These are phyloP conservation scores for Ceraclea dissimilis DNA, from an alignment of 2,888 invertebrate genomes.

Conservation along the genomic window DNA sequence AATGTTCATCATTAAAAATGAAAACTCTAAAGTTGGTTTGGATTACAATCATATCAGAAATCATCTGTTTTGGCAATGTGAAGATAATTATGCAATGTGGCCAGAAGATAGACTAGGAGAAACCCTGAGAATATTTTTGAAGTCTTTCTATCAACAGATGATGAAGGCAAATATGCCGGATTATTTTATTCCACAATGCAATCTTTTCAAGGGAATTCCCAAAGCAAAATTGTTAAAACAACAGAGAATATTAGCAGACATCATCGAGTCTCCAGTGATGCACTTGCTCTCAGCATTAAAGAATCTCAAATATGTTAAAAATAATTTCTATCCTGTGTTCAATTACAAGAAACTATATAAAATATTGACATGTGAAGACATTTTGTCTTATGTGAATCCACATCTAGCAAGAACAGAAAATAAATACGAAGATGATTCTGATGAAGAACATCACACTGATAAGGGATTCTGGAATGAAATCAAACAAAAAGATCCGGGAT, in stretches of 20 bases:
- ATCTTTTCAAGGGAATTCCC: constrained; percentile 65
- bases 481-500: constrained; percentile 45
- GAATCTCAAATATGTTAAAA: constrained; percentile 55
- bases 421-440: constrained; percentile 31
- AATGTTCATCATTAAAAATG: constrained; percentile 62
- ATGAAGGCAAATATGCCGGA: constrained; percentile 56
- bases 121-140: constrained; percentile 54
- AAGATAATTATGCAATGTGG: constrained; percentile 64
- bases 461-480: constrained; percentile 43
- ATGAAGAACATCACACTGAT: constrained; percentile 36
- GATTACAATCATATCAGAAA: constrained; percentile 65
- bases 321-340: constrained; percentile 57
- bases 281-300: constrained; percentile 61
- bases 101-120: constrained; percentile 66
- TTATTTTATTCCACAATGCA: constrained; percentile 66
- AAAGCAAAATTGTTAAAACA: constrained; percentile 53
- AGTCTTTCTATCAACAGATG: constrained; percentile 54
- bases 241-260: constrained; percentile 59
- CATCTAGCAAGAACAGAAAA: constrained; percentile 33
- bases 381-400: constrained; percentile 44
- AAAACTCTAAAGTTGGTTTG: constrained; percentile 55
- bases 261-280: constrained; percentile 64
- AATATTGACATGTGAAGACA: constrained; percentile 51
- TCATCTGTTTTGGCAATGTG: constrained; percentile 71
- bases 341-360: constrained; percentile 52